These are phyloP conservation scores for Ernsta delagoae DNA, from an alignment of 2,888 invertebrate species.

Conservation along the genomic window DNA sequence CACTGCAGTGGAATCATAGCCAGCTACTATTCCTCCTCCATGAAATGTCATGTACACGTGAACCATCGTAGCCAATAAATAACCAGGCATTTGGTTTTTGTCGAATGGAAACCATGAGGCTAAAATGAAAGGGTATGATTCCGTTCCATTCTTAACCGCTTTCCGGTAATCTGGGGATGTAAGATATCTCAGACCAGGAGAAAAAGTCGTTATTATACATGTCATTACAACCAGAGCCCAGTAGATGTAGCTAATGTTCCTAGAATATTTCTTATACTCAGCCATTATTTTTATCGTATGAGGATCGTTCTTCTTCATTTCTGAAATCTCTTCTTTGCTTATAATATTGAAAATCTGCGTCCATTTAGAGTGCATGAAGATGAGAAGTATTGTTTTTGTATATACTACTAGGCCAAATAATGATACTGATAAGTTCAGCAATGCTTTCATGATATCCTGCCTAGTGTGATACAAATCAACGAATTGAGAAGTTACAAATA, in stretches of 20 bases:
- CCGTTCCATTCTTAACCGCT: slow-evolving; percentile 51
- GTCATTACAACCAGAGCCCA: slow-evolving; percentile 58
- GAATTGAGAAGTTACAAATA: slow-evolving; percentile 55
- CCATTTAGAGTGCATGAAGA: slow-evolving; percentile 50
- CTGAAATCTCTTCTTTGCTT: slow-evolving; percentile 54
- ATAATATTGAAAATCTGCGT: slow-evolving; percentile 47
- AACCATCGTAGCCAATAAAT: slow-evolving; percentile 50
- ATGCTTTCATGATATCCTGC: slow-evolving; percentile 53
- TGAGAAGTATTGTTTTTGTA: slow-evolving; percentile 52
- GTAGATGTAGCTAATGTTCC: slow-evolving; percentile 57
- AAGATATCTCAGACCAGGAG: slow-evolving; percentile 57
- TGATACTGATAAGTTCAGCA: slow-evolving; percentile 58
- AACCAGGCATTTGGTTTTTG: slow-evolving; percentile 60
- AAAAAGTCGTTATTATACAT: slow-evolving; percentile 48
- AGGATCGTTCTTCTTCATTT: slow-evolving; percentile 46
- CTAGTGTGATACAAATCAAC: slow-evolving; percentile 56
- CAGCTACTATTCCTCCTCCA: slow-evolving; percentile 57
- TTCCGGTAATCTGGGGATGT: slow-evolving; percentile 52
- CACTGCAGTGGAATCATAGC: slow-evolving; percentile 60
- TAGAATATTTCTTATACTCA: slow-evolving; percentile 58
- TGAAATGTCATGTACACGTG: slow-evolving; percentile 56
- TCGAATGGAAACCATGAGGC: slow-evolving; percentile 71
- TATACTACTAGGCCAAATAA: slow-evolving; percentile 52
- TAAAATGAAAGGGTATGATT: slow-evolving; percentile 61
- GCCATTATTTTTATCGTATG: slow-evolving; percentile 45